Evolutionary conservation across 2,888 invertebrate species (phyloP).

Genomic region (Latrodectus hesperus): DNA sequence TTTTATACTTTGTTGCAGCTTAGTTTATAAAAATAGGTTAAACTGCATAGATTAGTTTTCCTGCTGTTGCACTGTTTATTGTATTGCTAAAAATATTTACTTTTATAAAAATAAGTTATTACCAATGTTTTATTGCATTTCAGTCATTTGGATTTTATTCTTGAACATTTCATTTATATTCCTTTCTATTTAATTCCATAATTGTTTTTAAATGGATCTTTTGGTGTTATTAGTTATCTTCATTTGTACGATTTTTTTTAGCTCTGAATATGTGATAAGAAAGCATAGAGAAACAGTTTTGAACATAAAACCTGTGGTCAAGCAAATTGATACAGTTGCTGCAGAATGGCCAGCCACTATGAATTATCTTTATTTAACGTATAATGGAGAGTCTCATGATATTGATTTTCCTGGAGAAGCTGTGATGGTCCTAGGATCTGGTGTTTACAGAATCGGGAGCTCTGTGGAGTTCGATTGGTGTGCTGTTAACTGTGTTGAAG

Average conservation of each 20-base stretch:
- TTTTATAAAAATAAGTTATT: too few species aligned
- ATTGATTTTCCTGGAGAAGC: slow-evolving; percentile 75
- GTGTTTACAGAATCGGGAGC: slow-evolving; percentile 97
- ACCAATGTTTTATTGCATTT: too few species aligned
- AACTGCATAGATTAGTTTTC: too few species aligned
- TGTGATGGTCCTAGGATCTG: slow-evolving; percentile 80
- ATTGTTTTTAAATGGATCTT: neutral
- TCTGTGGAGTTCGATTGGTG: slow-evolving; percentile 99
- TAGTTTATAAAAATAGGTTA: too few species aligned
- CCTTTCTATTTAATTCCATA: slow-evolving; percentile 11
- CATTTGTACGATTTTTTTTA: slow-evolving; percentile 71
- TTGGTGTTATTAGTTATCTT: neutral
- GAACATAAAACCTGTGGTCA: slow-evolving; percentile 87
- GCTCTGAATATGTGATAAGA: slow-evolving; percentile 75
- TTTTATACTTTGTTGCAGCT: too few species aligned
- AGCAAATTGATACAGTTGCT: slow-evolving; percentile 99
- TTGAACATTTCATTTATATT: neutral
- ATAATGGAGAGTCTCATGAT: slow-evolving; percentile 90
- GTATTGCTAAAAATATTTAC: too few species aligned
- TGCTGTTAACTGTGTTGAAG: slow-evolving; percentile 95
- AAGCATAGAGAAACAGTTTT: slow-evolving; percentile 72
- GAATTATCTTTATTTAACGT: slow-evolving; percentile 98
- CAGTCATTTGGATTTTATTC: too few species aligned
- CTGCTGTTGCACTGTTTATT: too few species aligned
- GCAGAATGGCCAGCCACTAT: slow-evolving; percentile 99